phyloP scores from a whole-genome alignment of 1,140 invertebrate genomes.

The Pseudoatta argentina region DNA sequence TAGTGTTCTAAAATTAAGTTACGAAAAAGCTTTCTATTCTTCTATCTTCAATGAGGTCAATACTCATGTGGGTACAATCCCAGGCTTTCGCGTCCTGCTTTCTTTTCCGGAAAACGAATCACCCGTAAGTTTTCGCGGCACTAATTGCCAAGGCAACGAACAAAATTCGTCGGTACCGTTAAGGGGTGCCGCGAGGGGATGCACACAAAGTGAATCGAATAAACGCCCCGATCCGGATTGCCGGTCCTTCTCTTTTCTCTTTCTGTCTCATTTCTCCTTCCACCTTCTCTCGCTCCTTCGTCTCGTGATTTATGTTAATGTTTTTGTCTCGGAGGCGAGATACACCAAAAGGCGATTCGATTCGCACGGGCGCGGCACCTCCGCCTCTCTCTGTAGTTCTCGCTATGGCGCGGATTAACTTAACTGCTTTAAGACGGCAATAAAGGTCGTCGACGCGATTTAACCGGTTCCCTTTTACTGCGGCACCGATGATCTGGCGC shows the following conservation, averaged over 20 bases:
- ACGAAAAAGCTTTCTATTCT: background rate
- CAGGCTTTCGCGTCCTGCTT: constrained; percentile 12
- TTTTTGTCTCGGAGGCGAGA: constrained; percentile 85
- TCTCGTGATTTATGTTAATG: constrained; percentile 86
- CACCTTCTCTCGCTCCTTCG: constrained; percentile 37
- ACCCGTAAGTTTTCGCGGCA: constrained; percentile 68
- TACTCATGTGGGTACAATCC: constrained; percentile 32
- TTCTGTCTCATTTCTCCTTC: constrained; percentile 26
- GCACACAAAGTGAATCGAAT: constrained; percentile 81
- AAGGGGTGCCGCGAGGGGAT: constrained; percentile 67
- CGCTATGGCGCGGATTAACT: constrained; percentile 82
- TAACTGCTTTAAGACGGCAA: constrained; percentile 85
- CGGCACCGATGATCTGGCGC: constrained; percentile 68
- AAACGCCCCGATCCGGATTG: constrained; percentile 81
- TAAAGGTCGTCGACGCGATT: constrained; percentile 84
- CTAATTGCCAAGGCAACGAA: constrained; percentile 80
- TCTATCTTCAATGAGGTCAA: constrained; percentile 13
- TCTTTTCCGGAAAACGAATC: constrained; percentile 62
- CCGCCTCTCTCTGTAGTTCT: constrained; percentile 68
- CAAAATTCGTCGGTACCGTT: constrained; percentile 69
- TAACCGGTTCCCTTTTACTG: constrained; percentile 83
- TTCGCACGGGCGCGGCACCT: constrained; percentile 70
- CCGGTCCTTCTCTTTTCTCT: constrained; percentile 65
- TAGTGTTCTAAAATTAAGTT: background rate
- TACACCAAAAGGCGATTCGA: constrained; percentile 85